Base-by-base conservation (phyloP, 2,888 invertebrate genomes). In the Argyresthia goedartella region DNA sequence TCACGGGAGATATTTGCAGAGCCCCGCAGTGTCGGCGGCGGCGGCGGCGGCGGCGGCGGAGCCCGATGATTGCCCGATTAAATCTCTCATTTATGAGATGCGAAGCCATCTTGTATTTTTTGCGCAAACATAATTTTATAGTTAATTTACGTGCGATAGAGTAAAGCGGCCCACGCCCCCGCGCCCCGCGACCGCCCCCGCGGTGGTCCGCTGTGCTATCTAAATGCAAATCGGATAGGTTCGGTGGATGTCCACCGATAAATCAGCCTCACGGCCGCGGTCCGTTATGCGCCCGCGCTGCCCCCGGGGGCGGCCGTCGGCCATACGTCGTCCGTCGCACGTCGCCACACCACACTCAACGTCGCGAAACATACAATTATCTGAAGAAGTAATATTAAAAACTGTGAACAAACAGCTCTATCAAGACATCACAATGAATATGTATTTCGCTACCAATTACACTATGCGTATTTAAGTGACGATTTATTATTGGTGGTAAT, bases 191-290 rank as follows among this genome's bases (percentile, higher is more conserved):
- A 63, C 62, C 65, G 62, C 64, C 52, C 54, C 55, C 55, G 60
- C 69, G 64, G 62, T 59, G 64, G 55, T 64, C 67, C 65, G 63
- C 60, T 49, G 67, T 64, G 76, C 81, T 81, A 84, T 85, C 85
- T 85, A 86, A 84, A 86, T 86, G 85, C 85, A 84, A 86, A 86
- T 86, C 81, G 79, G 78, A 80, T 82, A 81, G 82, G 80, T 81
- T 77, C 77, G 70, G 74, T 78, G 77, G 81, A 80, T 77, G 81
- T 77, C 72, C 71, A 69, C 52, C 76, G 73, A 84, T 84, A 85
- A 84, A 85, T 86, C 81, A 84, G 76, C 75, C 72, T 70, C 62
- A 57, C 58, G 60, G 68, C 59, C 69, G 59, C 60, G 57, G 64
- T 73, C 80, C 81, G 80, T 79, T 81, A 81, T 65, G 58, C 58